Evolutionary conservation across 2,797 vertebrate species (phyloP).

Genomic region (Sebastes matsubarae): DNA sequence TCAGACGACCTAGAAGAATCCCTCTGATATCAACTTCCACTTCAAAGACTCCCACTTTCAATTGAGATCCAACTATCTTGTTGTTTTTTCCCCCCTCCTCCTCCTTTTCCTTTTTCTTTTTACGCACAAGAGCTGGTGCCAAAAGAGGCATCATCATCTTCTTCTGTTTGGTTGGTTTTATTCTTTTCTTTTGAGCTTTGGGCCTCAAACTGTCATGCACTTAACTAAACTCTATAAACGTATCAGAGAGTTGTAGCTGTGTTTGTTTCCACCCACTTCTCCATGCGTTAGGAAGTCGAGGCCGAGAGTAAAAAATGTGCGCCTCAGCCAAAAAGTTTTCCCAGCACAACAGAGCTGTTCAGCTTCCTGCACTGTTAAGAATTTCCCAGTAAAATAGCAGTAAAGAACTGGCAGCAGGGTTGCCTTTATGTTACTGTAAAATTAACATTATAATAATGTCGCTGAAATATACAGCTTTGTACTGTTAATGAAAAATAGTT

Average conservation of each 20-base stretch:
- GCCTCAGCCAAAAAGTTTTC: conserved; percentile 27
- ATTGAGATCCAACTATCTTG: conserved; percentile 95
- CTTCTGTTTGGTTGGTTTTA: conserved; percentile 87
- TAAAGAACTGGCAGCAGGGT: too few species aligned
- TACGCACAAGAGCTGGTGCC: conserved; percentile 89
- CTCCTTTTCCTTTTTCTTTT: conserved; percentile 43
- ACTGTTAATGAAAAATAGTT: too few species aligned
- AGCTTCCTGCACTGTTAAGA: not conserved
- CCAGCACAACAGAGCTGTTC: not conserved
- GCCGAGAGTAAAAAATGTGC: not conserved
- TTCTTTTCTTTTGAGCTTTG: conserved; percentile 88
- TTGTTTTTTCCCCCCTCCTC: conserved; percentile 45
- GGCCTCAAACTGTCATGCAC: conserved; percentile 90
- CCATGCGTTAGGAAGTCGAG: conserved; percentile 4
- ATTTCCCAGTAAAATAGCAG: too few species aligned
- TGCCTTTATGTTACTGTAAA: too few species aligned
- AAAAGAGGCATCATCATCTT: conserved; percentile 88
- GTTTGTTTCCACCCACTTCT: conserved; percentile 64
- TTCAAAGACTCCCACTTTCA: conserved; percentile 89
- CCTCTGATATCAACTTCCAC: conserved; percentile 96
- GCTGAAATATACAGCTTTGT: too few species aligned
- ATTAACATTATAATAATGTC: too few species aligned
- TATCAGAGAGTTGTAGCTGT: conserved; percentile 63
- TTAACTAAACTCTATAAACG: conserved; percentile 90
- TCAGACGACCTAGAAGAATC: conserved; percentile 96